Conservation (phyloP, 1,140 invertebrate genomes). For the Bathynomus jamesi region DNA sequence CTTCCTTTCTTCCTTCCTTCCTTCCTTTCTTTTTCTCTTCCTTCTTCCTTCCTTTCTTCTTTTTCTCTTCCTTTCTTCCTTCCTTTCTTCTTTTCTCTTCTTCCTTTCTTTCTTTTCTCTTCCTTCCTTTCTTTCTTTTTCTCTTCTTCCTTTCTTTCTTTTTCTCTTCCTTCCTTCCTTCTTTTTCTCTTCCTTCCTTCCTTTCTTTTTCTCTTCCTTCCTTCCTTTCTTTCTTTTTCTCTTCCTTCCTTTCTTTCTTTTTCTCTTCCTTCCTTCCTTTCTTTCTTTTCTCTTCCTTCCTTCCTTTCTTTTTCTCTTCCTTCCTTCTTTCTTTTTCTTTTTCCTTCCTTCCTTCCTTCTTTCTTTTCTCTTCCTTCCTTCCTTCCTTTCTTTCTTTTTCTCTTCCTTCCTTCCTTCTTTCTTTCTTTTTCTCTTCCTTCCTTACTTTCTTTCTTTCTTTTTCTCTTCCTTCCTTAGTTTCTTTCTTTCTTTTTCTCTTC, state of each 20-base stretch:
- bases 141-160: background rate
- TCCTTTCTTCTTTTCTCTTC: background rate
- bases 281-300: conserved; percentile 3
- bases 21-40: background rate
- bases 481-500: too few species aligned
- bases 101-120: background rate
- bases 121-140: background rate
- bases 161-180: background rate
- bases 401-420: background rate
- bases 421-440: too few species aligned
- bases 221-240: background rate
- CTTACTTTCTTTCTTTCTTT: background rate
- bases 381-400: background rate
- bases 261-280: conserved; percentile 8
- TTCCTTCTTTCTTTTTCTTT: background rate
- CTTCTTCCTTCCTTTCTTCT: conserved; percentile 8
- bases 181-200: background rate
- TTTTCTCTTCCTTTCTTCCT: background rate
- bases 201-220: conserved; percentile 3
- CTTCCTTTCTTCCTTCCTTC: too few species aligned
- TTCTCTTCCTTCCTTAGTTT: too few species aligned
- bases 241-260: conserved; percentile 6
- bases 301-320: conserved; percentile 1
- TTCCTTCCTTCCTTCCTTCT: background rate
- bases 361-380: background rate